A percentile compares a stretch with the other conserved stretches of the same genome.
phyloP scores from a whole-genome alignment of 2,113 vertebrate species.

The Aegotheles bennettii region DNA sequence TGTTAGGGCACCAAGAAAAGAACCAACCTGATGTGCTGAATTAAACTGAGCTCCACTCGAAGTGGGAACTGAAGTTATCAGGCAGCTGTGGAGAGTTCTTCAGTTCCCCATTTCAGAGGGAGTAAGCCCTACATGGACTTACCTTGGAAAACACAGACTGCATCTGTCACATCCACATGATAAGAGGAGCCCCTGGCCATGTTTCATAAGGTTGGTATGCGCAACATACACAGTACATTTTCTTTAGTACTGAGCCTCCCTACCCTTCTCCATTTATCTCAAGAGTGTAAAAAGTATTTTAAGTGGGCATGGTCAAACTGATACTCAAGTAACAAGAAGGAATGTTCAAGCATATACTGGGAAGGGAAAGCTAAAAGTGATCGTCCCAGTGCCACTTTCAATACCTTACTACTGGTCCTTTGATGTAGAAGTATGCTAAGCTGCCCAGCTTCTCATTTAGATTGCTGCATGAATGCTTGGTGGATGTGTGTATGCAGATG shows the following conservation, averaged over 20 bases:
- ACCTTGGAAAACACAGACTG: background rate
- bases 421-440: background rate
- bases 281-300: background rate
- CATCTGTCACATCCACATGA: background rate
- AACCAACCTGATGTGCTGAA: background rate
- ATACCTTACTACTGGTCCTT: background rate
- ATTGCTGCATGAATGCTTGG: background rate
- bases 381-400: background rate
- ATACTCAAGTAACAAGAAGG: background rate
- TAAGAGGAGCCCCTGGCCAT: background rate
- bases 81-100: background rate
- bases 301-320: background rate
- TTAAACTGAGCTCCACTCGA: background rate
- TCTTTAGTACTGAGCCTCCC: background rate
- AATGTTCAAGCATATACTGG: background rate
- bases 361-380: background rate
- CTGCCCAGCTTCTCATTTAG: background rate
- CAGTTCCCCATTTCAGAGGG: background rate
- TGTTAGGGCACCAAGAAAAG: background rate
- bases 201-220: background rate
- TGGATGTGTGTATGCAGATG: background rate
- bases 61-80: background rate
- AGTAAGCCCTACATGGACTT: background rate
- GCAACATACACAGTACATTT: background rate
- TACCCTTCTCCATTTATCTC: background rate